Evolutionary conservation across 2,888 invertebrate genomes (phyloP), one percentile per base, ranked within the genome.

Genomic region (Herminia tarsipennalis): DNA sequence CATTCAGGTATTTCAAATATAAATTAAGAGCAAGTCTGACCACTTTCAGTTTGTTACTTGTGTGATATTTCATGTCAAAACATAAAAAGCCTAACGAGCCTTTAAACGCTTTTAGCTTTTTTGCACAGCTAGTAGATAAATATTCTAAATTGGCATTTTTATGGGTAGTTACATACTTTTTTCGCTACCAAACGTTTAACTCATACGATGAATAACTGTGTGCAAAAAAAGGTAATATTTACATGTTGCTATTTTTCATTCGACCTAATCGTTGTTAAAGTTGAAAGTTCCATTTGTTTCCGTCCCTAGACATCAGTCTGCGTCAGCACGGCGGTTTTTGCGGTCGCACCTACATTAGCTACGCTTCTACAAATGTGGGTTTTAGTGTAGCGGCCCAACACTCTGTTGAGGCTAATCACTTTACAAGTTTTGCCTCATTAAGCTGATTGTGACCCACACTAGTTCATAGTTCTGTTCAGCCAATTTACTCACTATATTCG

Each of bases 251-350:
- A 73, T 76, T 66, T 67, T 65, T 76, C 73, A 70, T 70, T 58
- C 47, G 50, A 66, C 64, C 61, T 73, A 67, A 71, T 67, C 57
- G 67, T 58, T 52, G 57, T 58, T 57, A 67, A 56, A 73, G 71
- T 68, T 56, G 65, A 67, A 70, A 71, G 59, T 66, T 65, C 70
- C 76, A 79, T 85, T 81, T 77, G 78, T 82, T 76, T 57, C 56
- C 66, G 75, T 70, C 75, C 70, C 70, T 60, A 66, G 49, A 64
- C 77, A 78, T 80, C 76, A 73, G 73, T 76, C 74, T 59, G 54
- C 56, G 78, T 80, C 81, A 73, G 58, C 47, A 56, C 56, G 56
- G 62, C 55, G 65, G 77, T 85, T 83, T 83, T 85, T 85, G 82
- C 56, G 75, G 72, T 56, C 62, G 28, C 45, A 42, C 58, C 61